phyloP scores from a whole-genome alignment of 2,888 invertebrate species.

The Dynastes hyllus region DNA sequence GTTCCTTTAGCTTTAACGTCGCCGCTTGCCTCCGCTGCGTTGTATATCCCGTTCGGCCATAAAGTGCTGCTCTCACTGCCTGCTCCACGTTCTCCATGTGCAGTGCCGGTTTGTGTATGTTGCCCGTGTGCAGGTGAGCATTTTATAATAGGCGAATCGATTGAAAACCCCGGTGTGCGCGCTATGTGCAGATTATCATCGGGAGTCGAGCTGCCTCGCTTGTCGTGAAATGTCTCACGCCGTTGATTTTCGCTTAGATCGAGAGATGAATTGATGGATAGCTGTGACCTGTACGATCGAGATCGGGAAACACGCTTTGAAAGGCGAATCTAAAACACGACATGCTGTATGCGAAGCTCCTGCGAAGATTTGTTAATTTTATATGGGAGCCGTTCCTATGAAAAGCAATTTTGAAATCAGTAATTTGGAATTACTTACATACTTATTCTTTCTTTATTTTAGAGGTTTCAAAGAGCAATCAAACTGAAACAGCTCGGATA shows the following conservation, averaged over 20 bases:
- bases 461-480: no score
- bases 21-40: background rate
- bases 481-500: no score
- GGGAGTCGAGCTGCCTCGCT: slow-evolving; percentile 52
- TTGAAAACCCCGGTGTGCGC: slow-evolving; percentile 53
- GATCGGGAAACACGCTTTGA: slow-evolving; percentile 37
- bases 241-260: slow-evolving; percentile 55
- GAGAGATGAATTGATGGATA: slow-evolving; percentile 48
- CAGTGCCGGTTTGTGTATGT: slow-evolving; percentile 1
- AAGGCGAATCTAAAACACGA: slow-evolving; percentile 30
- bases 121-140: slow-evolving; percentile 54
- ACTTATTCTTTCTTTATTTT: no score
- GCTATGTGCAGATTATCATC: slow-evolving; percentile 59
- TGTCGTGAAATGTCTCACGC: slow-evolving; percentile 62
- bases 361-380: slow-evolving; percentile 20
- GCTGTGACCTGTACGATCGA: slow-evolving; percentile 38
- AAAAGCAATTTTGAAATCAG: background rate
- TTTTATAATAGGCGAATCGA: slow-evolving; percentile 58
- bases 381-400: background rate
- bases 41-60: slow-evolving; percentile 10
- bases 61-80: background rate
- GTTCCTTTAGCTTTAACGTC: slow-evolving; percentile 1
- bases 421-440: no score
- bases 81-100: slow-evolving; percentile 37
- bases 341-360: background rate